Evolutionary conservation across 2,113 vertebrate genomes (phyloP).

Genomic region (Machaerirhynchus nigripectus): DNA sequence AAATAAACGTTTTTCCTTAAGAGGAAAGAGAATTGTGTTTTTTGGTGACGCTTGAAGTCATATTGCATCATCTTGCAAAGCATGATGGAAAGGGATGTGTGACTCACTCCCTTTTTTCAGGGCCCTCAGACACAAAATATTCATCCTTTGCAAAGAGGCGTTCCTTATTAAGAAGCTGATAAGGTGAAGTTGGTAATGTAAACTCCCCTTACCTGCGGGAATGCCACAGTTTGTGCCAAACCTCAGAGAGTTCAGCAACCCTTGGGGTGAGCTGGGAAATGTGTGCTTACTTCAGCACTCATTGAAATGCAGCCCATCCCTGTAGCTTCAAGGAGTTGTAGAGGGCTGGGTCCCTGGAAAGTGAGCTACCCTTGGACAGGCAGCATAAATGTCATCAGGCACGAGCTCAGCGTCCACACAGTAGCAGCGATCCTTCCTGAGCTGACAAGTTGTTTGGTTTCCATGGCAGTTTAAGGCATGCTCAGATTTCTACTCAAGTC

Average conservation of each 20-base stretch:
- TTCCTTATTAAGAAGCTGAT: neutral
- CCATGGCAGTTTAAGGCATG: neutral
- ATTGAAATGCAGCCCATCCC: neutral
- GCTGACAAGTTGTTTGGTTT: neutral
- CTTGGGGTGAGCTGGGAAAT: neutral
- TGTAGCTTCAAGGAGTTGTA: rapidly evolving
- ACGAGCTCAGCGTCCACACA: neutral
- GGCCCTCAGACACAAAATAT: neutral
- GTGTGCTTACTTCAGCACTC: neutral
- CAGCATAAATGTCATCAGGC: neutral
- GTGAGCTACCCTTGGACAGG: neutral
- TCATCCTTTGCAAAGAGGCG: neutral
- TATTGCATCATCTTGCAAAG: neutral
- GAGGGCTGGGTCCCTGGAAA: neutral
- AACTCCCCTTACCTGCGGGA: neutral
- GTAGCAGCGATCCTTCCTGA: neutral
- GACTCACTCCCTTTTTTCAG: neutral
- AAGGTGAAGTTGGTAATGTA: neutral
- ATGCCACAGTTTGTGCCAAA: neutral
- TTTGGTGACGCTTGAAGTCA: neutral
- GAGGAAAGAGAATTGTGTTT: neutral
- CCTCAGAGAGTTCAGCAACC: neutral
- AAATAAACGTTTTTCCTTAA: neutral
- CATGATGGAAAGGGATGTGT: neutral
- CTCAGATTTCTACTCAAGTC: neutral